These are phyloP conservation scores for Lamprotornis superbus DNA, from an alignment of 2,113 vertebrate species.

Conservation along the genomic window DNA sequence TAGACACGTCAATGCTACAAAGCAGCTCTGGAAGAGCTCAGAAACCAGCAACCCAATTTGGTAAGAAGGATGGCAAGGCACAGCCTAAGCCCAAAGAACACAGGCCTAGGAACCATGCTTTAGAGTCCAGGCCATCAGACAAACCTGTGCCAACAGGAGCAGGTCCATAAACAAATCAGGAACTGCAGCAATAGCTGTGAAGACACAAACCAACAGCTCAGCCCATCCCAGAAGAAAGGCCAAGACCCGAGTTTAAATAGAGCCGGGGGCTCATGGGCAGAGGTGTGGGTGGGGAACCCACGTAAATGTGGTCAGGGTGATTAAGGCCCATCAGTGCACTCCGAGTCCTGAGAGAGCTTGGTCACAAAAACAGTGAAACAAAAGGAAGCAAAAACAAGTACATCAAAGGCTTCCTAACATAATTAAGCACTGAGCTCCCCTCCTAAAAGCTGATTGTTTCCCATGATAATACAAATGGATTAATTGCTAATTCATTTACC, in stretches of 20 bases:
- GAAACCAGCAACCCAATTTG: not conserved
- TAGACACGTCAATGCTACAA: not conserved
- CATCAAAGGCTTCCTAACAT: not conserved
- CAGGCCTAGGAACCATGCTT: rapidly evolving
- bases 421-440: not conserved
- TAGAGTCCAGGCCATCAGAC: rapidly evolving
- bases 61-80: rapidly evolving
- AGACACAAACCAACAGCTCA: rapidly evolving
- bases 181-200: rapidly evolving
- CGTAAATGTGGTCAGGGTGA: not conserved
- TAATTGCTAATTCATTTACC: not conserved
- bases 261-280: not conserved
- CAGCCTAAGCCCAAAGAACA: rapidly evolving
- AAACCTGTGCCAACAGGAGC: rapidly evolving
- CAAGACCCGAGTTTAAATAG: not conserved
- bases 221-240: rapidly evolving
- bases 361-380: not conserved
- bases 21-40: rapidly evolving
- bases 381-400: not conserved
- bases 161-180: rapidly evolving
- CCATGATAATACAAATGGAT: not conserved
- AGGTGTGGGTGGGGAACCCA: not conserved
- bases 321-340: not conserved
- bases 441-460: not conserved
- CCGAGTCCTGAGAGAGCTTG: not conserved